A percentile compares a stretch with the other conserved stretches of the same genome.
These are phyloP conservation scores for Peromyscus polionotus DNA, from an alignment of 2,113 vertebrate genomes.

Conservation along the genomic window DNA sequence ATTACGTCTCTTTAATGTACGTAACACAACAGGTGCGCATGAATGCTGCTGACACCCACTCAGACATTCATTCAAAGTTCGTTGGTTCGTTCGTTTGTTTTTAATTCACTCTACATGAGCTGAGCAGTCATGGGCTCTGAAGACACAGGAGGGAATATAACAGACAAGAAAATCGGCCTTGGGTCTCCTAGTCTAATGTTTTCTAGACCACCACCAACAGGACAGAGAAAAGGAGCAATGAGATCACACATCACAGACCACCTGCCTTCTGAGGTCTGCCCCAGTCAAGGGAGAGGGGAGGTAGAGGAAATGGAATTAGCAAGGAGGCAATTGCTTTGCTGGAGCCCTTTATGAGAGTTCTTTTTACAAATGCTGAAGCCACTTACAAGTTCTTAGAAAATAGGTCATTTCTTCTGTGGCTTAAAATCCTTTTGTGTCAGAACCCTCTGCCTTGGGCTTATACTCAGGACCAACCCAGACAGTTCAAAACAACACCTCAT, in stretches of 20 bases:
- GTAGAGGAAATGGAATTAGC: not conserved
- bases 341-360: not conserved
- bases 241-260: not conserved
- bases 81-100: not conserved
- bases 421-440: conserved; percentile 21
- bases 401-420: not conserved
- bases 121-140: not conserved
- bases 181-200: not conserved
- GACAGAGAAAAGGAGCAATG: not conserved
- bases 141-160: not conserved
- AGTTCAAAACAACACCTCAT: not conserved
- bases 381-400: conserved; percentile 12
- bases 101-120: not conserved
- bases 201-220: not conserved
- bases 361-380: not conserved
- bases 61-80: too few species aligned
- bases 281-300: not conserved
- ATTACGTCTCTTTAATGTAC: not conserved
- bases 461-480: not conserved
- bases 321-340: not conserved
- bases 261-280: not conserved
- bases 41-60: not conserved
- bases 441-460: not conserved
- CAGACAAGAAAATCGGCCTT: not conserved
- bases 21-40: not conserved